Evolutionary conservation across 2,113 vertebrate species (phyloP), one percentile per base, ranked within the genome.

Genomic region (Lamprotornis superbus): DNA sequence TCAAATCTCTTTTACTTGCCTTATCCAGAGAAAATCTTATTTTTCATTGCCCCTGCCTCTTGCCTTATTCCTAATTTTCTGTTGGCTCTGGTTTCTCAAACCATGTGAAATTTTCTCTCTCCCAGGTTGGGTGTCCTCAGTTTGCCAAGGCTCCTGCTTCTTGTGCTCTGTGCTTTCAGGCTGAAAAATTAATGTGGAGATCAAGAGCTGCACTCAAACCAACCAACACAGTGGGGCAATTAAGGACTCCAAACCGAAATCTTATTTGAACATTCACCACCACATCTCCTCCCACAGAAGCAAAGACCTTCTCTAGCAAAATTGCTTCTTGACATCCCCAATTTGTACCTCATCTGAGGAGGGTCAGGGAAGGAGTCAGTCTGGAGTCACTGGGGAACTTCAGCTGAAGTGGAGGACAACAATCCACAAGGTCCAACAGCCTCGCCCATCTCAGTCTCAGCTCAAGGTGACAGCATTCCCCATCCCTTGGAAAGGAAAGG

Each of bases 181-280:
- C 30, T 83, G 59, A 93, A 94, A 86, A 61, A 83, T 47, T 67
- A 40, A 56, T 5, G 52, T 52, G 35, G 35, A 70, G 11, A 56
- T 56, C 59, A 0, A 2, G 81, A 91, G 27, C 60, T 71, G n/a
- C 83, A 76, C 65, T 46, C 42, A 57, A 93, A 81, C 13, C 49
- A 76, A 64, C 4, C 28, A 80, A 47, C 22, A 30, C 15, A 0
- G 0, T 17, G 10, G 57, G 24, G 15, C 24, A 39, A 37, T 22
- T 73, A 46, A 64, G 53, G 37, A 52, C 59, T 86, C 50, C 28
- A 44, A 79, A 76, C n/a, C 19, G 44, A 60, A 63, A 76, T 35
- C 31, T 65, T 59, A 24, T 63, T 67, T 82, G 50, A 89, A 68
- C 40, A 27, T 84, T 77, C 50, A 69, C 52, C 20, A 17, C 18